Evolutionary conservation across 2,888 invertebrate species (phyloP).

Genomic region (Syrista parreyssii): DNA sequence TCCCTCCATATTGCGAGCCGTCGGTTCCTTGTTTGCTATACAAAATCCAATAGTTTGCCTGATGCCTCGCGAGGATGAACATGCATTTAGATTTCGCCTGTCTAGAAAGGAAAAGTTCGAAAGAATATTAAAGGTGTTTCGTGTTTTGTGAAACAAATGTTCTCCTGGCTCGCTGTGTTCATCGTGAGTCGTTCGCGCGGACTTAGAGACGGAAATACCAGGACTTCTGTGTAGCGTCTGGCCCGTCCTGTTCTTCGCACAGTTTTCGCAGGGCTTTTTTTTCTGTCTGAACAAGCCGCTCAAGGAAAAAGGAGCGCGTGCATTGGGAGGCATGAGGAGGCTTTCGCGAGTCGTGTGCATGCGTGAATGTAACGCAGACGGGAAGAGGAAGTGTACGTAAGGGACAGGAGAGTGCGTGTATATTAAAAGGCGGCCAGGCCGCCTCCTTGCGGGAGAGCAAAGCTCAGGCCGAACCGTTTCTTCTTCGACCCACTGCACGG

Average conservation of each 20-base stretch:
- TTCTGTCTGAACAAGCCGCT: no score
- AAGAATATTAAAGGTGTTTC: constrained; percentile 24
- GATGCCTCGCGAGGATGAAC: constrained; percentile 59
- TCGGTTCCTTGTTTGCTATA: constrained; percentile 67
- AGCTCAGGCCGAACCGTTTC: no score
- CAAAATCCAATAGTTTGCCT: constrained; percentile 66
- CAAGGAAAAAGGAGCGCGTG: constrained; percentile 14
- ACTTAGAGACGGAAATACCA: constrained; percentile 12
- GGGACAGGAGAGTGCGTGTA: constrained; percentile 18
- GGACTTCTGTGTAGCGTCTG: background rate
- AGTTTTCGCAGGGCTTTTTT: no score
- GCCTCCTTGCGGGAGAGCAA: no score
- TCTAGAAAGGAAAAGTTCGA: constrained; percentile 37
- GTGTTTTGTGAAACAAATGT: constrained; percentile 1
- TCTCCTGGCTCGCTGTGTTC: no score
- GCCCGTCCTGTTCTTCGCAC: no score
- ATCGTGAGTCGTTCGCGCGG: no score
- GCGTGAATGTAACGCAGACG: constrained; percentile 29
- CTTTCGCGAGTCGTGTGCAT: constrained; percentile 24
- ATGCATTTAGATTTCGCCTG: constrained; percentile 48
- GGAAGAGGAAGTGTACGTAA: constrained; percentile 17
- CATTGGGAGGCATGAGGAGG: constrained; percentile 15
- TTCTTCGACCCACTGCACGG: no score
- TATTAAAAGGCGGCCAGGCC: background rate
- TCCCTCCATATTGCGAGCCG: constrained; percentile 46